Conservation (phyloP, 2,888 invertebrate species). For the Rutpela maculata region DNA sequence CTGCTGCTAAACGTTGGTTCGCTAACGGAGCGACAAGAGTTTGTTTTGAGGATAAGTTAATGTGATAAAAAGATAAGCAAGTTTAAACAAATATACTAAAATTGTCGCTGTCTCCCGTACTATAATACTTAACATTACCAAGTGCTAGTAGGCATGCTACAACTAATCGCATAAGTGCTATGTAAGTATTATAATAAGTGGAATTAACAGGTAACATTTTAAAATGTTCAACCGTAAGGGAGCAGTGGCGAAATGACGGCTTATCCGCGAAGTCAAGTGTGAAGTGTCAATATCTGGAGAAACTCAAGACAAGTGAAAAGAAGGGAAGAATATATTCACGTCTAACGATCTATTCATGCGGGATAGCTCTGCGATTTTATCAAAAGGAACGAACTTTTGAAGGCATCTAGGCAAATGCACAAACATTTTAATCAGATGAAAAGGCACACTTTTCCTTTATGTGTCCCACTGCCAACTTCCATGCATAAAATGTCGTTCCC, state of each 20-base stretch:
- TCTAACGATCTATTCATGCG: conserved; percentile 44
- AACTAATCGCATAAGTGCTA: too few species aligned
- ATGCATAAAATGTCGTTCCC: not conserved
- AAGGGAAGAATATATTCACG: conserved; percentile 33
- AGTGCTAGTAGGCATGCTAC: too few species aligned
- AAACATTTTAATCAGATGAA: conserved; percentile 46
- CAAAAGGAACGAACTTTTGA: conserved; percentile 36
- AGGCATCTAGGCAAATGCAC: conserved; percentile 43
- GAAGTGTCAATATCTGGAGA: conserved; percentile 35
- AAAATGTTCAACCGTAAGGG: not conserved
- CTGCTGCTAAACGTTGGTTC: too few species aligned
- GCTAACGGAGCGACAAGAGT: too few species aligned
- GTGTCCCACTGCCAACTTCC: not conserved
- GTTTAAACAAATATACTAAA: too few species aligned
- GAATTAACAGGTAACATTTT: not conserved
- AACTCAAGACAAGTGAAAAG: conserved; percentile 17
- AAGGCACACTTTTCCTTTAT: conserved; percentile 30
- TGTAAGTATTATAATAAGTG: not conserved
- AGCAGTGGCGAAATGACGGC: not conserved
- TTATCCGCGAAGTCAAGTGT: conserved; percentile 15
- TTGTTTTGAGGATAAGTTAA: too few species aligned
- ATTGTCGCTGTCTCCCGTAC: too few species aligned
- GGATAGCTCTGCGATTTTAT: conserved; percentile 40
- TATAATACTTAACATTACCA: too few species aligned
- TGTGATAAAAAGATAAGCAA: too few species aligned